Percentiles rank a stretch among this genome's conserved stretches.
Evolutionary conservation across 2,113 vertebrate genomes (phyloP).

Genomic region (Salvelinus fontinalis): DNA sequence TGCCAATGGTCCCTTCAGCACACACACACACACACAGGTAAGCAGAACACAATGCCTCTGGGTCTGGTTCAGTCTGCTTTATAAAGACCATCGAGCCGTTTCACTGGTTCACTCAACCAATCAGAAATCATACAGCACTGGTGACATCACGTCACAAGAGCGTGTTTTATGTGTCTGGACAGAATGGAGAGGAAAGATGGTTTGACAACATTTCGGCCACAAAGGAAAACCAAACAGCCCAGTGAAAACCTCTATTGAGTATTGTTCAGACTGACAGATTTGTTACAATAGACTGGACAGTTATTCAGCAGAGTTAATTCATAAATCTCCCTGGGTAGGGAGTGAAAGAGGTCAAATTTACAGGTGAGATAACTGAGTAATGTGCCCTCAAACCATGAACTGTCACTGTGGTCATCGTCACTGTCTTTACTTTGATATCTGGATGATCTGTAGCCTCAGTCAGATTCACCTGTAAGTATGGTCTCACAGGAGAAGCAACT

Average conservation of each 20-base stretch:
- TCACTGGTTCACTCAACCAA: not conserved
- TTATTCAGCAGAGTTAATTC: no score
- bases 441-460: no score
- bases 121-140: not conserved
- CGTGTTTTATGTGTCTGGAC: not conserved
- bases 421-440: no score
- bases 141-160: not conserved
- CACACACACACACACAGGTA: conserved; percentile 1
- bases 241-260: not conserved
- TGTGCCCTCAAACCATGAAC: no score
- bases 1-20: no score
- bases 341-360: no score
- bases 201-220: not conserved
- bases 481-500: no score
- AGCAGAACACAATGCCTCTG: not conserved
- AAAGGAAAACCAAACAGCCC: not conserved
- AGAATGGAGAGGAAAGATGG: not conserved
- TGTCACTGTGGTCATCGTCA: no score
- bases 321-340: no score
- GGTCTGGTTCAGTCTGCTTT: not conserved
- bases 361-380: no score
- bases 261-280: not conserved
- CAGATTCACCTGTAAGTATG: no score
- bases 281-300: not conserved
- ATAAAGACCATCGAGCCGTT: not conserved